phyloP scores from a whole-genome alignment of 2,797 vertebrate genomes.

The Lateolabrax maculatus region DNA sequence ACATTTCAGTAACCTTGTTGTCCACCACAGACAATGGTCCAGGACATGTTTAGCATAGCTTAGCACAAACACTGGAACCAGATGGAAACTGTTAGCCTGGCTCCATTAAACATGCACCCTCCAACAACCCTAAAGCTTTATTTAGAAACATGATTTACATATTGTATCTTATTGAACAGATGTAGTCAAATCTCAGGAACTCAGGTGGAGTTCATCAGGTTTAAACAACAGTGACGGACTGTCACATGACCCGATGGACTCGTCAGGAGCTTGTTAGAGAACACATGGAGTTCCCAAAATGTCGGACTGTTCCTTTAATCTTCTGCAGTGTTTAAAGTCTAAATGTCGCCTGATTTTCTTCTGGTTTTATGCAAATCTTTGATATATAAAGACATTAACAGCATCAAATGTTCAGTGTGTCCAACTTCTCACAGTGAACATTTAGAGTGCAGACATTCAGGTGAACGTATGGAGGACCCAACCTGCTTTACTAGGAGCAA shows the following conservation, averaged over 20 bases:
- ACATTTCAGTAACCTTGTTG: neutral
- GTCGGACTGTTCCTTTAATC: neutral
- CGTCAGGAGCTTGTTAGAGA: too few species aligned
- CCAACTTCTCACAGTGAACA: neutral
- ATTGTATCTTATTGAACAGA: too few species aligned
- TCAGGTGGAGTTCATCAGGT: too few species aligned
- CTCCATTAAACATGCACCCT: too few species aligned
- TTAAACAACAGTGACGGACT: too few species aligned
- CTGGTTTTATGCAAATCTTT: neutral
- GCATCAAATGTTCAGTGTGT: neutral
- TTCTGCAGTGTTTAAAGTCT: neutral
- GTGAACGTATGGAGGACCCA: neutral
- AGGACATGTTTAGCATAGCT: slow-evolving; percentile 2
- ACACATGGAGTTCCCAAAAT: neutral
- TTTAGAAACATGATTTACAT: too few species aligned
- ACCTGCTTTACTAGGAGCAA: neutral
- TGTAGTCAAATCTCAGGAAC: too few species aligned
- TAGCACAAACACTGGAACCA: neutral
- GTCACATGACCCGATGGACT: too few species aligned
- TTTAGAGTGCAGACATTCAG: neutral
- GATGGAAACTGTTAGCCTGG: neutral
- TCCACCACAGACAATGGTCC: neutral
- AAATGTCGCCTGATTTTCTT: neutral
- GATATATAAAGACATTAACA: neutral
- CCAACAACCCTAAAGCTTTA: too few species aligned